Evolutionary conservation across 2,797 vertebrate genomes (phyloP).

Genomic region (Enteromius afrohamiltoni): DNA sequence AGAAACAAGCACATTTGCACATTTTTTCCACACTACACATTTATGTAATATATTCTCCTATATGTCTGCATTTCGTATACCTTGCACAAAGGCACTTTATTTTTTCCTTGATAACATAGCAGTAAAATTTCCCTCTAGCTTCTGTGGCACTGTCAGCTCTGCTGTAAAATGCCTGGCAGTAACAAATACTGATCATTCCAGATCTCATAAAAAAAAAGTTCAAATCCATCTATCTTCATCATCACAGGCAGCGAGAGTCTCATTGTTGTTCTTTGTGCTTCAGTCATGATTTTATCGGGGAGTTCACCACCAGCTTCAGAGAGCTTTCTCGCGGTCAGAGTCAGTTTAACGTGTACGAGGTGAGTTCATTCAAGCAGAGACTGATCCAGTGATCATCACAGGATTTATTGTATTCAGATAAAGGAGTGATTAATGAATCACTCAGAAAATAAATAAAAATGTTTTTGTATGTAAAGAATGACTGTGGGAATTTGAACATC

Average conservation of each 20-base stretch:
- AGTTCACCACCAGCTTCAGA: slow-evolving; percentile 92
- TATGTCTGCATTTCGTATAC: neutral
- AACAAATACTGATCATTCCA: slow-evolving; percentile 5
- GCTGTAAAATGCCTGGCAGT: neutral
- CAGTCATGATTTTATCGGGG: slow-evolving; percentile 96
- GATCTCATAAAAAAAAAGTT: slow-evolving; percentile 12
- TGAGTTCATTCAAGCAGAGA: slow-evolving; percentile 61
- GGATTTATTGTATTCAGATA: neutral
- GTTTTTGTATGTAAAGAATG: neutral
- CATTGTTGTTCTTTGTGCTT: slow-evolving; percentile 52
- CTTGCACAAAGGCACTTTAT: neutral
- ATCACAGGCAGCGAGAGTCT: slow-evolving; percentile 17
- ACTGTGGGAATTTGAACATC: neutral
- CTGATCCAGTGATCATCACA: neutral
- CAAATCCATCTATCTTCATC: slow-evolving; percentile 13
- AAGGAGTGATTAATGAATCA: neutral
- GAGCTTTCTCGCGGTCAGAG: slow-evolving; percentile 88
- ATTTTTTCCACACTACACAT: neutral
- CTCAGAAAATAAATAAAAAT: neutral
- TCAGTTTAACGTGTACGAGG: slow-evolving; percentile 89
- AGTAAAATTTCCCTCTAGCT: neutral
- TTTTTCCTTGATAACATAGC: neutral
- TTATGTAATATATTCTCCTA: neutral
- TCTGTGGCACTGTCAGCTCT: neutral
- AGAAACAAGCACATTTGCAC: neutral